Evolutionary conservation across 1,140 invertebrate genomes (phyloP).

Genomic region (Leptinotarsa texana): DNA sequence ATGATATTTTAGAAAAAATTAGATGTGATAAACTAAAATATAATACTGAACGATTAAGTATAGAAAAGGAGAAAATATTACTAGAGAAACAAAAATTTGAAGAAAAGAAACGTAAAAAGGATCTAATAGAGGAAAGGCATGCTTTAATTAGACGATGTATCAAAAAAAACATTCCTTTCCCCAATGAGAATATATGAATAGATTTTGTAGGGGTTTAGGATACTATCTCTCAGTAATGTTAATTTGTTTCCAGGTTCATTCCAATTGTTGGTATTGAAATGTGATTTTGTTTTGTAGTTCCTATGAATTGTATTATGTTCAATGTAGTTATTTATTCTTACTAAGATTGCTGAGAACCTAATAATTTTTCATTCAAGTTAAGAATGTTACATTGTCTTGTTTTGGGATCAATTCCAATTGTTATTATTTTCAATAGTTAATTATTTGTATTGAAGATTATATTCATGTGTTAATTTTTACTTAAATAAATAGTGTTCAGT

Average conservation of each 20-base stretch:
- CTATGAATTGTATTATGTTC: too few species aligned
- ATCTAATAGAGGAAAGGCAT: constrained; percentile 20
- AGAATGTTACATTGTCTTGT: neutral
- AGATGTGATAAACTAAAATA: neutral
- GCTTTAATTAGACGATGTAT: constrained; percentile 20
- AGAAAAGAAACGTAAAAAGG: constrained; percentile 22
- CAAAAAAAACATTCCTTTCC: constrained; percentile 9
- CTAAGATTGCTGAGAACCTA: too few species aligned
- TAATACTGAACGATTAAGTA: neutral
- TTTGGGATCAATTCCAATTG: neutral
- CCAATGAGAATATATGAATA: too few species aligned
- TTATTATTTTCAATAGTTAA: neutral
- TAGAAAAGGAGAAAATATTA: constrained; percentile 26
- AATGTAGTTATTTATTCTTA: too few species aligned
- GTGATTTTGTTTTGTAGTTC: too few species aligned
- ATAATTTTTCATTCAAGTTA: neutral
- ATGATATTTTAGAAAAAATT: constrained; percentile 7
- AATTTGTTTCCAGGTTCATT: neutral
- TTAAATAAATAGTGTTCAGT: too few species aligned
- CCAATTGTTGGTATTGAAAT: neutral
- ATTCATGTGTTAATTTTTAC: too few species aligned
- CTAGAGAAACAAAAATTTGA: constrained; percentile 27
- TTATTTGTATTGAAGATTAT: too few species aligned
- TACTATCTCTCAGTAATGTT: neutral
- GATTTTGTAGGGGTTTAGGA: too few species aligned